phyloP scores from a whole-genome alignment of 2,888 invertebrate genomes.

The Atherix ibis region DNA sequence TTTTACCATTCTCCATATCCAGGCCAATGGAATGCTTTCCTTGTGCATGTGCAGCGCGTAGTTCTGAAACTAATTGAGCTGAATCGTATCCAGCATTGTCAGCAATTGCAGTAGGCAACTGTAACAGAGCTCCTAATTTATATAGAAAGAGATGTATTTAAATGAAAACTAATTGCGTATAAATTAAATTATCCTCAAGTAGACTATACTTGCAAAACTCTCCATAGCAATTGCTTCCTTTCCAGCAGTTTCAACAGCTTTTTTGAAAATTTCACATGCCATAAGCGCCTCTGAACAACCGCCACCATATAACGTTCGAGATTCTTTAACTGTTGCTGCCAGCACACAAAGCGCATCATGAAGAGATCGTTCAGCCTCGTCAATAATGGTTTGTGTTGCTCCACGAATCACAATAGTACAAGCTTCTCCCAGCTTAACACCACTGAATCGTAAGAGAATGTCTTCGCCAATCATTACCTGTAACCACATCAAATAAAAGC shows the following conservation, averaged over 20 bases:
- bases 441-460: conserved; percentile 82
- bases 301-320: conserved; percentile 81
- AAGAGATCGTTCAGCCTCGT: conserved; percentile 94
- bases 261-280: conserved; percentile 78
- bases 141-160: not conserved
- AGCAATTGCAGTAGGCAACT: conserved; percentile 88
- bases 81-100: conserved; percentile 99
- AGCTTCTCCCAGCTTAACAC: conserved; percentile 88
- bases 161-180: too few relatives aligned
- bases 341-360: conserved; percentile 98
- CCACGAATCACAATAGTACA: conserved; percentile 95
- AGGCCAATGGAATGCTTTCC: conserved; percentile 48
- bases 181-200: too few relatives aligned
- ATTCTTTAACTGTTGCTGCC: conserved; percentile 86
- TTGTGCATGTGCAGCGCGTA: conserved; percentile 79
- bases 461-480: conserved; percentile 92
- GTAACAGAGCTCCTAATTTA: conserved; percentile 50
- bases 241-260: conserved; percentile 78
- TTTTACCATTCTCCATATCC: conserved; percentile 79
- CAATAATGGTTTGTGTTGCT: conserved; percentile 94
- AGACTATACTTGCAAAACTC: conserved; percentile 55
- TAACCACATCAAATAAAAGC: conserved; percentile 32
- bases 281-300: conserved; percentile 94
- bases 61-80: conserved; percentile 79
- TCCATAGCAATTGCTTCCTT: conserved; percentile 97